Evolutionary conservation across 2,113 vertebrate genomes (phyloP), one percentile per base, ranked within the genome.

Genomic region (Amblyornis subalaris): DNA sequence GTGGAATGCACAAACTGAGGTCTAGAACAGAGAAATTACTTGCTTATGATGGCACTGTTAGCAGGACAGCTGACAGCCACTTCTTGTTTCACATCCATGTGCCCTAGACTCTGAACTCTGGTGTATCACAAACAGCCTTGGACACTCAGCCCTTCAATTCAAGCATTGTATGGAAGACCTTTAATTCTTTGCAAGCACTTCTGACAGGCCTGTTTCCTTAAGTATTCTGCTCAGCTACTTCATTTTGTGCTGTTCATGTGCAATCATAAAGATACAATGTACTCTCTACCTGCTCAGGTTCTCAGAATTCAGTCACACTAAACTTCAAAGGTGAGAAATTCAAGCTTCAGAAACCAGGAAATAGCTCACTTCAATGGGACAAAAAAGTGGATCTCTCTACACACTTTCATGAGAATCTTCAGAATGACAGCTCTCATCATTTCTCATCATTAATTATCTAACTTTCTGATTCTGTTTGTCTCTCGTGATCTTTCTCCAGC

Each of bases 181-280:
- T 73, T 61, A 61, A 74, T 48, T 81, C 12, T 88, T 61, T 45
- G 28, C 42, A 77, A 84, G 73, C 6, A 35, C 15, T 47, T 61
- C 58, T 10, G 18, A n/a, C 18, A 18, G 19, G 2, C 26, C 55
- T 89, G 61, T 88, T 94, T 87, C 51, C 74, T 48, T 75, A 73
- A 45, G 31, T 65, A 67, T 58, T 73, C 55, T 92, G n/a, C 74
- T 92, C 70, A 45, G 21, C 79, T 90, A 78, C 40, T 80, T 72
- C 19, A 28, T 55, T 85, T 62, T 48, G 16, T 66, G 24, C 33
- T 77, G 2, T 57, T 77, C 14, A 28, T 18, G 11, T 53, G 35
- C 47, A 85, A 26, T 25, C 24, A 40, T 45, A 64, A 89, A 77
- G 51, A 72, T 12, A n/a, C 9, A 23, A 36, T 44, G 26, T 51